Conservation (phyloP, 2,888 invertebrate species). For the Rotaria macrura region DNA sequence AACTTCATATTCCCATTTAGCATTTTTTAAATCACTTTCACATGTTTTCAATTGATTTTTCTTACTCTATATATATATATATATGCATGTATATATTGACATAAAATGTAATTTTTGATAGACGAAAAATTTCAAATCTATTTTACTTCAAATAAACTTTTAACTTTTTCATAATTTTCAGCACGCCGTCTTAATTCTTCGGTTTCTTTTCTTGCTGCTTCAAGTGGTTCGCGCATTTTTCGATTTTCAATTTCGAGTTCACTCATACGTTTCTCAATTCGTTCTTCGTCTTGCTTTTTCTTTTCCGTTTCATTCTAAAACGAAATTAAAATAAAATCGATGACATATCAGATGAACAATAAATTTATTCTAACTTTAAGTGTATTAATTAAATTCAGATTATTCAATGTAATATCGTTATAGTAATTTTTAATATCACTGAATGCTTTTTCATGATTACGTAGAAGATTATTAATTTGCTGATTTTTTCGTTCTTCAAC, state of each 20-base stretch:
- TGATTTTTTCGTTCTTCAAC: conserved; percentile 80
- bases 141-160: conserved; percentile 56
- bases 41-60: not conserved
- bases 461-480: conserved; percentile 68
- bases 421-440: conserved; percentile 84
- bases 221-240: conserved; percentile 63
- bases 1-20: conserved; percentile 61
- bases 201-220: conserved; percentile 60
- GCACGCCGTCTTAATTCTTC: conserved; percentile 65
- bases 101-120: too few species aligned
- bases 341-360: too few species aligned
- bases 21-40: conserved; percentile 38
- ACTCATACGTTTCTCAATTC: conserved; percentile 60
- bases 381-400: conserved; percentile 75
- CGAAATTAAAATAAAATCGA: not conserved
- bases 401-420: conserved; percentile 83
- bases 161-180: conserved; percentile 74
- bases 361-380: conserved; percentile 58
- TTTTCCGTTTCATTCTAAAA: conserved; percentile 44
- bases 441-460: conserved; percentile 71
- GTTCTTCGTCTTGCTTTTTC: conserved; percentile 61
- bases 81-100: too few species aligned
- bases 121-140: not conserved
- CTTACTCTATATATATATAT: not conserved
- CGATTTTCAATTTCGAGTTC: conserved; percentile 66